These are phyloP conservation scores for Saccostrea glomerata DNA, from an alignment of 1,140 invertebrate genomes.

Conservation along the genomic window DNA sequence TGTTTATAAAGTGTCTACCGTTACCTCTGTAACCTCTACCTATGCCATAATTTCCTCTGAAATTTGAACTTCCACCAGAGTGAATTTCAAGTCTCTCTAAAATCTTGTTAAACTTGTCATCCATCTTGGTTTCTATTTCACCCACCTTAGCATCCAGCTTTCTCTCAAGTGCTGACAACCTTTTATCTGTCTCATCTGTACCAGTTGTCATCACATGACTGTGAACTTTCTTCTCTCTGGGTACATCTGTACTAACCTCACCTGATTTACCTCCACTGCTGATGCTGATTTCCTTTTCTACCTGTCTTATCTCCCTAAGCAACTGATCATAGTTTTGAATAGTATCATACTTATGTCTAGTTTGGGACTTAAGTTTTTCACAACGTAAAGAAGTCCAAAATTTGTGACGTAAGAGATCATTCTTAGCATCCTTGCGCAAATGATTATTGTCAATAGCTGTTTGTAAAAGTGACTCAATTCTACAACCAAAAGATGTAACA, in stretches of 20 bases:
- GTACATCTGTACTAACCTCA: not conserved
- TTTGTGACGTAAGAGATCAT: slow-evolving; percentile 36
- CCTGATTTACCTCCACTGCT: slow-evolving; percentile 5
- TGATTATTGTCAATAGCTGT: slow-evolving; percentile 21
- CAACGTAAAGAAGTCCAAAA: not conserved
- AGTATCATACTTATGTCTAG: slow-evolving; percentile 37
- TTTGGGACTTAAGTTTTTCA: slow-evolving; percentile 30
- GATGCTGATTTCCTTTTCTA: slow-evolving; percentile 19
- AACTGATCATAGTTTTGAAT: slow-evolving; percentile 32
- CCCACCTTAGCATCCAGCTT: not conserved
- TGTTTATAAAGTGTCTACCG: not conserved
- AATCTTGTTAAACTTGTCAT: slow-evolving; percentile 30
- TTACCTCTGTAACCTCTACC: slow-evolving; percentile 16
- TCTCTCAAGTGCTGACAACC: not conserved
- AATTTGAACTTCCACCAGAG: not conserved
- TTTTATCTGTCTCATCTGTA: slow-evolving; percentile 15
- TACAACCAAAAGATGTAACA: slow-evolving; percentile 33
- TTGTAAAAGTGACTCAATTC: slow-evolving; percentile 2
- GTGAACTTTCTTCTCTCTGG: not conserved
- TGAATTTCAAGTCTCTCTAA: not conserved
- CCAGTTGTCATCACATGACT: not conserved
- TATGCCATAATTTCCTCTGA: not conserved
- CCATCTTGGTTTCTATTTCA: not conserved
- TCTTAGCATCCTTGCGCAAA: not conserved
- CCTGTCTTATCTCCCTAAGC: slow-evolving; percentile 31